Conservation (phyloP, 64 coral and sea anemone species). For the Actinia tenebrosa region DNA sequence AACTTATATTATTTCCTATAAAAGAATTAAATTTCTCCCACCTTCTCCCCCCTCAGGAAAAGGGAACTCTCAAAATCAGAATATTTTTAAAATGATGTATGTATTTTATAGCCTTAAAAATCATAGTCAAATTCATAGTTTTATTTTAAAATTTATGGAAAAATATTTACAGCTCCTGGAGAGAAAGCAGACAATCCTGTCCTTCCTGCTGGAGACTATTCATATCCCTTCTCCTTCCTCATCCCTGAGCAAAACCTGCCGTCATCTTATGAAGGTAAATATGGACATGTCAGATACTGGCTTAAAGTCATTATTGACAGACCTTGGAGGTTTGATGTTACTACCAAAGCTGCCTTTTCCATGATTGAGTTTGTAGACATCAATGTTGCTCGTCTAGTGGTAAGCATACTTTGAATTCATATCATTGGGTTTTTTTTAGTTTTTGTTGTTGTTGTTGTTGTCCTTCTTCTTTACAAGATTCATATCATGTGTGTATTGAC, state of each 20-base stretch:
- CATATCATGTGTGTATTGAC: too few species aligned
- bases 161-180: slow-evolving; percentile 46
- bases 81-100: too few species aligned
- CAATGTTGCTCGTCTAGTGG: slow-evolving; percentile 49
- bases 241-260: slow-evolving; percentile 68
- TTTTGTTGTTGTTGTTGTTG: background rate
- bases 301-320: slow-evolving; percentile 72
- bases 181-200: slow-evolving; percentile 78
- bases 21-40: too few species aligned
- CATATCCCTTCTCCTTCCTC: slow-evolving; percentile 68
- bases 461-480: too few species aligned
- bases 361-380: slow-evolving; percentile 85
- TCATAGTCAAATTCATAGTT: too few species aligned
- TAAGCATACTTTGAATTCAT: slow-evolving; percentile 26
- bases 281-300: slow-evolving; percentile 86
- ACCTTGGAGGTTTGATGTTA: slow-evolving; percentile 90
- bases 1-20: too few species aligned
- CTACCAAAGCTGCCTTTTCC: slow-evolving; percentile 70
- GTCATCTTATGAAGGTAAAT: slow-evolving; percentile 70
- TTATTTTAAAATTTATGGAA: background rate
- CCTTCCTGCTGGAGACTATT: slow-evolving; percentile 53
- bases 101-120: too few species aligned
- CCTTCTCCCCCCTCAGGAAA: too few species aligned
- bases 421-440: background rate
- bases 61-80: too few species aligned